These are phyloP conservation scores for Dryobates pubescens DNA, from an alignment of 2,797 vertebrate genomes.

Conservation along the genomic window DNA sequence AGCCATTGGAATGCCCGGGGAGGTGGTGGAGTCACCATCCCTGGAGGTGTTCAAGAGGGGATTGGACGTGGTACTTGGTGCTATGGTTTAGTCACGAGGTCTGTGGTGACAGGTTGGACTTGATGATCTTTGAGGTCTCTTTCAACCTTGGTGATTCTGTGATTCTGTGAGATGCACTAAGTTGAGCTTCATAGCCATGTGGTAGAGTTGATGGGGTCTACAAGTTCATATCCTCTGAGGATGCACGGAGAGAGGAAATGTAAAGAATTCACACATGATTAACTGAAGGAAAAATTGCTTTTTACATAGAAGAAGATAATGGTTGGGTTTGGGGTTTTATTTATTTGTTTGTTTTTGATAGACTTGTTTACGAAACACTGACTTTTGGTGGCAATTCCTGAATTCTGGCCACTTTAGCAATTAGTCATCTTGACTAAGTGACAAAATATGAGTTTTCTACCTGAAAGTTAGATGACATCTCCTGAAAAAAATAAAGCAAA, in stretches of 20 bases:
- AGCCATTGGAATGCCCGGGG: too few species aligned
- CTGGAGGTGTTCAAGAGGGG: too few species aligned
- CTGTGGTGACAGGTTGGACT: too few species aligned
- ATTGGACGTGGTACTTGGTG: too few species aligned
- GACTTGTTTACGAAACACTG: not conserved
- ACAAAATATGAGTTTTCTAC: not conserved
- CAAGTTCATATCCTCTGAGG: not conserved
- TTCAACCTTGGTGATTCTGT: too few species aligned
- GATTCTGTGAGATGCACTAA: not conserved
- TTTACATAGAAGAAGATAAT: not conserved
- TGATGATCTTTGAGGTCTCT: too few species aligned
- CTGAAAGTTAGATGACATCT: not conserved
- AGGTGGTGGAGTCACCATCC: too few species aligned
- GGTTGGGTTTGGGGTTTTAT: not conserved
- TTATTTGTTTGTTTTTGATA: not conserved
- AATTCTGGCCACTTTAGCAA: not conserved
- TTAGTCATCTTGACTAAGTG: not conserved
- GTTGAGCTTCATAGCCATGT: not conserved
- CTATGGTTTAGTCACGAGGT: too few species aligned
- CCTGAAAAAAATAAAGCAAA: not conserved
- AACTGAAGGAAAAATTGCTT: not conserved
- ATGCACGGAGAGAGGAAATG: accelerated
- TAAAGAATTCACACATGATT: not conserved
- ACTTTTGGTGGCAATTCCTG: not conserved
- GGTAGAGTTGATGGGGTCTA: not conserved